These are phyloP conservation scores for Eucriotettix oculatus DNA, from an alignment of 2,888 invertebrate genomes.

Conservation along the genomic window DNA sequence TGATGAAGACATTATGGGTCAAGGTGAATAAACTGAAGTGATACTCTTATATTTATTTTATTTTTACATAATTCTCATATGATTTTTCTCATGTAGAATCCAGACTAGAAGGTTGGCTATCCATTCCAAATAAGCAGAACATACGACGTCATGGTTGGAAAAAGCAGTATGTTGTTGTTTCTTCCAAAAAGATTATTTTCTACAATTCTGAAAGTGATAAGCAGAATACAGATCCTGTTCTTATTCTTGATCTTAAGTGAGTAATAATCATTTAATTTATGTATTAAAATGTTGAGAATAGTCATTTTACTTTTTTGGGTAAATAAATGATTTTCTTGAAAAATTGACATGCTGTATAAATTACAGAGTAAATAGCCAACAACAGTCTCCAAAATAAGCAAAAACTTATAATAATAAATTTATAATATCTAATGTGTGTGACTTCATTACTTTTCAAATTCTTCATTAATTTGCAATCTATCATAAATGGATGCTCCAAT, in stretches of 20 bases:
- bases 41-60: neutral
- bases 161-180: slow-evolving; percentile 92
- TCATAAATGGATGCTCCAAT: too few species aligned
- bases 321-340: too few species aligned
- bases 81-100: slow-evolving; percentile 17
- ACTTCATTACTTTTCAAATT: too few species aligned
- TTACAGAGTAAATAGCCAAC: too few species aligned
- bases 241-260: slow-evolving; percentile 89
- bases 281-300: neutral
- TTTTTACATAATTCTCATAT: neutral
- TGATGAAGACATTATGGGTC: slow-evolving; percentile 30
- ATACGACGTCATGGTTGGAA: slow-evolving; percentile 92
- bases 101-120: slow-evolving; percentile 85
- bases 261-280: slow-evolving; percentile 17
- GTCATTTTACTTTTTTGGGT: neutral
- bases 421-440: too few species aligned
- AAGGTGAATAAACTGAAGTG: neutral
- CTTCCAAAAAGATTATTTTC: slow-evolving; percentile 92
- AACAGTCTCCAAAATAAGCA: too few species aligned
- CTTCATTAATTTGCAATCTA: too few species aligned
- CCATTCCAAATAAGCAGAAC: slow-evolving; percentile 89
- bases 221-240: slow-evolving; percentile 82
- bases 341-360: too few species aligned
- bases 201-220: slow-evolving; percentile 90
- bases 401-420: too few species aligned